phyloP scores from a whole-genome alignment of 2,113 vertebrate genomes.

The Crotalus horridus region DNA sequence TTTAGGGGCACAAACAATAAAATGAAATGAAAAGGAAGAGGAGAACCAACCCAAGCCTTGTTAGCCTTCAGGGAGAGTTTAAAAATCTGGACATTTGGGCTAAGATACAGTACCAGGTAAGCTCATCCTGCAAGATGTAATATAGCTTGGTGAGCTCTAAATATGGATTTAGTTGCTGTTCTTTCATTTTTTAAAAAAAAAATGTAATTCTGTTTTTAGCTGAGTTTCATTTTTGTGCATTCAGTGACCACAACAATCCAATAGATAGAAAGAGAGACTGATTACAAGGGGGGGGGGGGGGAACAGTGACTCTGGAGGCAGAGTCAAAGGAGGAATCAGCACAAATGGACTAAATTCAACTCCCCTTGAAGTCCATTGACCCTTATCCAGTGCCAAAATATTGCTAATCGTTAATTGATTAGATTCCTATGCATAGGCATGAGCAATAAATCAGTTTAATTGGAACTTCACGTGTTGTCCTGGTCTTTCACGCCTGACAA shows the following conservation, averaged over 20 bases:
- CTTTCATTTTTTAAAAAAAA: neutral
- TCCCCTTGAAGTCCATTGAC: too few relatives aligned
- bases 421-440: neutral
- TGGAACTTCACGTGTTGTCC: neutral
- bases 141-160: neutral
- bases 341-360: neutral
- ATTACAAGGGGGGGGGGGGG: neutral
- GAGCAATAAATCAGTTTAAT: neutral
- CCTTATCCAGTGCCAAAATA: too few relatives aligned
- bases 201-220: neutral
- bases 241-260: neutral
- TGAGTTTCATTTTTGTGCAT: neutral
- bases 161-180: neutral
- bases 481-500: neutral
- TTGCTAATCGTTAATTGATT: neutral
- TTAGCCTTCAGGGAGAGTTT: neutral
- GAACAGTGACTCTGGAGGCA: neutral
- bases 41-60: neutral
- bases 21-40: neutral
- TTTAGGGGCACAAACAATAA: neutral
- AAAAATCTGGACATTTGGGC: neutral
- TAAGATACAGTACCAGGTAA: neutral
- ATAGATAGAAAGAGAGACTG: neutral
- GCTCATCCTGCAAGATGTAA: neutral
- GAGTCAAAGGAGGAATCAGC: neutral